phyloP scores from a whole-genome alignment of 2,888 invertebrate genomes.

The Andricus quercusramuli region DNA sequence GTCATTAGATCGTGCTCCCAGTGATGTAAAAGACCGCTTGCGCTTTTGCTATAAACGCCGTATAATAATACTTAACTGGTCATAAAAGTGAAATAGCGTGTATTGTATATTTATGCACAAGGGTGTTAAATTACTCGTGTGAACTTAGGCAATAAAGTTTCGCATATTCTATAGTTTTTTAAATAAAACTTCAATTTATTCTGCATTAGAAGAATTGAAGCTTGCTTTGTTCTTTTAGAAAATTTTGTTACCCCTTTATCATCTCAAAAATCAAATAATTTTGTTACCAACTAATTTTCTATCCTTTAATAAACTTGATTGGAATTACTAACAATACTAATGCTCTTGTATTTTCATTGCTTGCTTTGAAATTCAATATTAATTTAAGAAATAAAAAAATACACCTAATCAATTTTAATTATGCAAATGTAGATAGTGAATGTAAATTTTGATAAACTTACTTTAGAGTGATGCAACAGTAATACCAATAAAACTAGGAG shows the following conservation, averaged over 20 bases:
- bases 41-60: slow-evolving; percentile 8
- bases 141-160: slow-evolving; percentile 1
- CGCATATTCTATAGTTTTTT: background rate
- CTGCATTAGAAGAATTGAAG: background rate
- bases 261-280: background rate
- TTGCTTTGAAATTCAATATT: no score
- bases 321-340: no score
- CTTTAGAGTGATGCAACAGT: no score
- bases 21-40: background rate
- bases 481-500: no score
- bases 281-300: background rate
- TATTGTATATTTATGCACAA: background rate
- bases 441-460: no score
- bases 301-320: no score
- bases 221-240: background rate
- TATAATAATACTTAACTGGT: slow-evolving; percentile 20
- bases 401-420: no score
- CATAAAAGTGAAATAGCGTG: slow-evolving; percentile 9
- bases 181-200: background rate
- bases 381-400: no score
- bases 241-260: background rate
- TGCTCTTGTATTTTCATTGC: no score
- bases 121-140: slow-evolving; percentile 19
- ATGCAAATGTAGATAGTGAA: no score
- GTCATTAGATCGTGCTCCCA: slow-evolving; percentile 5